phyloP scores from a whole-genome alignment of 1,140 invertebrate genomes.

The Thaumetopoea pityocampa region DNA sequence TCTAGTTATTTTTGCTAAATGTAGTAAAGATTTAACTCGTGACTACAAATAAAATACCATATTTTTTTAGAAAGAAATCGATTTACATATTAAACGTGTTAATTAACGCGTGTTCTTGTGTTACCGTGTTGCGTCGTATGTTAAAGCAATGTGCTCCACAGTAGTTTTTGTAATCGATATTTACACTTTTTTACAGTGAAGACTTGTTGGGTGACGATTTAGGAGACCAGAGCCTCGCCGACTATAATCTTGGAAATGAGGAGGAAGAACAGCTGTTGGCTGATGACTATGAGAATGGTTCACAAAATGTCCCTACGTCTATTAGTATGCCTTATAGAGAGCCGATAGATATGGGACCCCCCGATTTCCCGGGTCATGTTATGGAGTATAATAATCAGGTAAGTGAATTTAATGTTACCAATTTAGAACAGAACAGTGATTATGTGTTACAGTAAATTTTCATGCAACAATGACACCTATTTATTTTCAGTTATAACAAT shows the following conservation, averaged over 20 bases:
- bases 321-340: conserved; percentile 32
- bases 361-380: conserved; percentile 34
- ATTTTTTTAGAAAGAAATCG: neutral
- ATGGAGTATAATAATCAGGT: conserved; percentile 44
- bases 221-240: conserved; percentile 64
- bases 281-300: conserved; percentile 56
- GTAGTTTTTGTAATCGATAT: conserved; percentile 8
- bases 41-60: neutral
- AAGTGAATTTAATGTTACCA: conserved; percentile 17
- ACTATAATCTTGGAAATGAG: conserved; percentile 68
- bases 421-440: no score
- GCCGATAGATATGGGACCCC: conserved; percentile 32
- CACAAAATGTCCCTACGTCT: conserved; percentile 58
- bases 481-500: no score
- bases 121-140: conserved; percentile 6
- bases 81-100: neutral
- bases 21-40: neutral
- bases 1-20: neutral
- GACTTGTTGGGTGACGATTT: conserved; percentile 66
- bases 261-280: conserved; percentile 64
- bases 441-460: no score
- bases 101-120: neutral
- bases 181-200: conserved; percentile 47
- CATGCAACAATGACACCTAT: no score
- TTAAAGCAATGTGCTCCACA: conserved; percentile 15